Percentiles rank a stretch among this genome's conserved stretches.
phyloP scores from a whole-genome alignment of 2,888 invertebrate species.

The Drosophila peninsularis region DNA sequence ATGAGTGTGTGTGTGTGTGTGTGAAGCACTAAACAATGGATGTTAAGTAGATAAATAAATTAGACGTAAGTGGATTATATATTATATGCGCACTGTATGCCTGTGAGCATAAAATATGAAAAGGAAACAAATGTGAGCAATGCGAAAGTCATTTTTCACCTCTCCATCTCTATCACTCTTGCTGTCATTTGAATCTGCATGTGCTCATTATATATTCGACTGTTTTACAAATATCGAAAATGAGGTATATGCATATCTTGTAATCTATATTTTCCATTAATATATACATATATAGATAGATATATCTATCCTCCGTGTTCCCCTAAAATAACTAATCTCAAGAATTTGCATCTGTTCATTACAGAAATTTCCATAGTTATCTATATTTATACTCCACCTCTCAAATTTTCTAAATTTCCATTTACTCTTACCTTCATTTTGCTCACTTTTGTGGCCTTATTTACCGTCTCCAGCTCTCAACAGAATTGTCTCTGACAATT shows the following conservation, averaged over 20 bases:
- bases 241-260: too few species aligned
- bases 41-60: constrained; percentile 44
- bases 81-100: background rate
- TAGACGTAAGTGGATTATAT: constrained; percentile 35
- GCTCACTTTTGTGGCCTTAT: background rate
- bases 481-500: constrained; percentile 21
- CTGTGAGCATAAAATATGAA: background rate
- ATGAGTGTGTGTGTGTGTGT: constrained; percentile 55
- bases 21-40: constrained; percentile 42
- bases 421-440: background rate
- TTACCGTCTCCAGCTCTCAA: background rate
- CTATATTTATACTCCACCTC: too few species aligned
- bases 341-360: too few species aligned
- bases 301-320: too few species aligned
- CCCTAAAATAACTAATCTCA: too few species aligned
- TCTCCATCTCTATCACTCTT: background rate
- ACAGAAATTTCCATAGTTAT: background rate
- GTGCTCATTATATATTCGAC: background rate
- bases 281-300: too few species aligned
- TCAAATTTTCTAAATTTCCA: background rate
- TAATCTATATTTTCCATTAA: too few species aligned
- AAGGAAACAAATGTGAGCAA: background rate
- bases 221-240: too few species aligned
- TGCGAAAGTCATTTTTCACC: background rate
- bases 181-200: background rate